Percentiles rank a stretch among this genome's conserved stretches.
phyloP scores from a whole-genome alignment of 2,797 vertebrate genomes.

The Florisuga fusca region DNA sequence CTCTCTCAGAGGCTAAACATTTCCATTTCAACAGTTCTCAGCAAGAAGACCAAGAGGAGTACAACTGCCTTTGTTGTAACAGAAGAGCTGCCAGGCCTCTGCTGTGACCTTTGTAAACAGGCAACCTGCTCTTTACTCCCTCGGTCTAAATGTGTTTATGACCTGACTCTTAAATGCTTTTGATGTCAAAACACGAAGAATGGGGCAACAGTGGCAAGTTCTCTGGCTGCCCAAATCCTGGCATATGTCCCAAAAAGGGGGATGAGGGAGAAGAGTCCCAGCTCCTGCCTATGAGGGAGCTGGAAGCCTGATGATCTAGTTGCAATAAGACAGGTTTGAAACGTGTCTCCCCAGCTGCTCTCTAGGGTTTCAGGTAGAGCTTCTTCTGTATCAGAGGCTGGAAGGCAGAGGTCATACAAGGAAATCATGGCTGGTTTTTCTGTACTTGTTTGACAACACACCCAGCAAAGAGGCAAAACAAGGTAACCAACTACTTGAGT shows the following conservation, averaged over 20 bases:
- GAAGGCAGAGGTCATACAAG: not conserved
- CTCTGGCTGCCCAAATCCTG: not conserved
- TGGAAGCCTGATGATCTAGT: not conserved
- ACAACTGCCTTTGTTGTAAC: not conserved
- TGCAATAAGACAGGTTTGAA: not conserved
- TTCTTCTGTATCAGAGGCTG: not conserved
- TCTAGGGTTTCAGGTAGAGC: not conserved
- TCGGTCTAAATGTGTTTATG: not conserved
- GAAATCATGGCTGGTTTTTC: not conserved
- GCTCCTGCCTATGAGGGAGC: accelerated
- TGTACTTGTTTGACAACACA: not conserved
- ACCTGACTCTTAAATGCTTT: not conserved
- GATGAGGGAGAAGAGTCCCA: not conserved
- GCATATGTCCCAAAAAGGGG: not conserved
- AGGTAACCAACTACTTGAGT: not conserved
- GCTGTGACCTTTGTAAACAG: not conserved
- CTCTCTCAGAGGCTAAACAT: not conserved
- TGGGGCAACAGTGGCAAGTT: not conserved
- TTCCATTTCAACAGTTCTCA: not conserved
- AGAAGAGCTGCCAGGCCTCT: not conserved
- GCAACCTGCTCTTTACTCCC: not conserved
- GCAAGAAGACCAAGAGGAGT: not conserved
- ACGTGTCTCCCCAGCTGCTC: not conserved
- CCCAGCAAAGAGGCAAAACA: not conserved
- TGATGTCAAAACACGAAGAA: not conserved